Evolutionary conservation across 2,113 vertebrate species (phyloP), one percentile per base, ranked within the genome.

Genomic region (Menura novaehollandiae): DNA sequence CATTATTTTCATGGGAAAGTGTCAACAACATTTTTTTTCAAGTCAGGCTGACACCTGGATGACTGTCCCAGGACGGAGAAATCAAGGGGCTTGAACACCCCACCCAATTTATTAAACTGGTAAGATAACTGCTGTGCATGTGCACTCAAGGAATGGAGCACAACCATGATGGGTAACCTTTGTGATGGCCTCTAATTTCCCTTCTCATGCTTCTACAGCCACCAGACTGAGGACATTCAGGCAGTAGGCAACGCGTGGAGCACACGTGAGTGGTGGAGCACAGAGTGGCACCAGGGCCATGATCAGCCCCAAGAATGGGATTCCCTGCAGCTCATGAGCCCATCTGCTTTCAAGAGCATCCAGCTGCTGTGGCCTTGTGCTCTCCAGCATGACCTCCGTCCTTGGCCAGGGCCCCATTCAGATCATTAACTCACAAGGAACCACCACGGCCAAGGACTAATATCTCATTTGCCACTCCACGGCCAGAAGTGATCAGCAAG

Each of bases 381-480:
- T 83, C 79, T 87, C 73, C 91, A 91, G 51, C 10, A 16, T 2
- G 7, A 84, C 60, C 73, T 81, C 84, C 91, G 73, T 78, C 76
- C 82, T 93, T 52, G 47, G 49, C 41, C 94, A 95, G 30, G 0
- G 49, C 77, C 80, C 85, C 21, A 44, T 23, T 94, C 91, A 77
- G 79, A 93, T 96, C 96, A 94, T 95, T 97, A 97, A 92, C 78
- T 83, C 85, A 81, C 5, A 55, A 83, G 63, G 9, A 82, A 33
- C 51, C 5, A 17, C 71, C 77, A 55, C 62, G 18, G 4, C 41
- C 3, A 1, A 30, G 28, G 51, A 91, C 89, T 91, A 96, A 97
- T 92, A 85, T 73, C 88, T 96, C 58, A 2, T 95, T 97, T 95
- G 69, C 69, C 19, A 60, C 28, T 11, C 52, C 53, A 11, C 88